Base-by-base conservation (phyloP, 2,888 invertebrate species). In the Acronicta leporina region DNA sequence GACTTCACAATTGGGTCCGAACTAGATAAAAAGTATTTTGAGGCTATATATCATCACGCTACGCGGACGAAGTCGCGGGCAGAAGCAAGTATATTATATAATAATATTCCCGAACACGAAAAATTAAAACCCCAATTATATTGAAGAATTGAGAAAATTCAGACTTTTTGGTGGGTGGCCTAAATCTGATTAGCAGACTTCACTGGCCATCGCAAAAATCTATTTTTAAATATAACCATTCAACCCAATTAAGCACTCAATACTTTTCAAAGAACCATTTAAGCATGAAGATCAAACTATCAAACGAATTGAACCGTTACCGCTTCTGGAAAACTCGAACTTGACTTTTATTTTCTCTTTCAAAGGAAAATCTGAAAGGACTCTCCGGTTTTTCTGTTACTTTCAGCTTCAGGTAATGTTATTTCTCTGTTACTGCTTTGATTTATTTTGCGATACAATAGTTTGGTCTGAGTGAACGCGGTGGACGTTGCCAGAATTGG, bases 401-500 rank as follows among this genome's bases (percentile, higher is more conserved):
- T 54, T 66, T 59, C 15, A 33, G 8, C 51, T 52, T 54, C 35
- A 48, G 58, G 57, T 63, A 66, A 74, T 65, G 65, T 76, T 73
- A 68, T 68, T 73, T 77, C 73, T 68, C 50, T 63, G 63, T 59
- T 44, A 62, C 42, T 57, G 49, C 20, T 43, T 53, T 63, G 75
- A 71, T 75, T 77, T 77, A 71, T 77, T 65, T 77, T 68, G 75
- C 66, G 63, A 73, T 77, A 77, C 77, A 70, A 70, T 77, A 66
- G 55, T n/a, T 63, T 41, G 53, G 54, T 45, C 42, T 52, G 62
- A 63, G 59, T 45, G 72, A 70, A 61, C 77, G 77, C 46, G 54
- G 63, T 50, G 59, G 77, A 77, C 75, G 71, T 66, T 55, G 62
- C 33, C 53, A 30, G 64, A 75, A 77, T 77, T 73, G 71, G 59